These are phyloP conservation scores for Metallyticus violacea DNA, from an alignment of 2,888 invertebrate species.

Conservation along the genomic window DNA sequence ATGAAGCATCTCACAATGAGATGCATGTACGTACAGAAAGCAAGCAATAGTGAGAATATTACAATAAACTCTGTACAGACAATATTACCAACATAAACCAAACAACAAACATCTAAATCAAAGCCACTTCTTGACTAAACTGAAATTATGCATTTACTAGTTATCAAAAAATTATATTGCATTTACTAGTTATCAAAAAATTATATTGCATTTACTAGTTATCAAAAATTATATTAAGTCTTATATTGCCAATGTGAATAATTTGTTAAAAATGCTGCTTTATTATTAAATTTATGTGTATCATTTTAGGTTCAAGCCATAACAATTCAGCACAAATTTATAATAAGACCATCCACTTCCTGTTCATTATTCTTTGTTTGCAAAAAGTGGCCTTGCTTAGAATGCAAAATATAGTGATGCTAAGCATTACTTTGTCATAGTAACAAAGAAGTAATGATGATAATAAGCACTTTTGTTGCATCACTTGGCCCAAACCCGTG, in stretches of 20 bases:
- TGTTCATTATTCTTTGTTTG: neutral
- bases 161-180: neutral
- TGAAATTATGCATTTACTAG: neutral
- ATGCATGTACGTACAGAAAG: constrained; percentile 2
- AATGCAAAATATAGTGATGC: constrained; percentile 13
- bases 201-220: neutral
- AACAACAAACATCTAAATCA: constrained; percentile 7
- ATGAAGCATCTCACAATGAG: neutral
- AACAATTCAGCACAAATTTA: neutral
- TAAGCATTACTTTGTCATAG: constrained; percentile 13
- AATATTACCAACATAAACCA: constrained; percentile 2
- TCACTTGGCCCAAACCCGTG: constrained; percentile 7
- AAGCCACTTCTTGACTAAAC: constrained; percentile 15
- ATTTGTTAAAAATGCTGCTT: neutral
- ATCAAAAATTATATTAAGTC: neutral
- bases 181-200: neutral
- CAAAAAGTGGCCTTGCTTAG: constrained; percentile 17
- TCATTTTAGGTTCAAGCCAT: neutral
- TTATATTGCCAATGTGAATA: neutral
- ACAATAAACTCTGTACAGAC: constrained; percentile 2
- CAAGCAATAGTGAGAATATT: neutral
- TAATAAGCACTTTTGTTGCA: constrained; percentile 29
- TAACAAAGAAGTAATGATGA: constrained; percentile 23
- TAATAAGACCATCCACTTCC: neutral
- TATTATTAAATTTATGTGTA: neutral